phyloP scores from a whole-genome alignment of 1,140 invertebrate genomes.

The Berghia stephanieae region DNA sequence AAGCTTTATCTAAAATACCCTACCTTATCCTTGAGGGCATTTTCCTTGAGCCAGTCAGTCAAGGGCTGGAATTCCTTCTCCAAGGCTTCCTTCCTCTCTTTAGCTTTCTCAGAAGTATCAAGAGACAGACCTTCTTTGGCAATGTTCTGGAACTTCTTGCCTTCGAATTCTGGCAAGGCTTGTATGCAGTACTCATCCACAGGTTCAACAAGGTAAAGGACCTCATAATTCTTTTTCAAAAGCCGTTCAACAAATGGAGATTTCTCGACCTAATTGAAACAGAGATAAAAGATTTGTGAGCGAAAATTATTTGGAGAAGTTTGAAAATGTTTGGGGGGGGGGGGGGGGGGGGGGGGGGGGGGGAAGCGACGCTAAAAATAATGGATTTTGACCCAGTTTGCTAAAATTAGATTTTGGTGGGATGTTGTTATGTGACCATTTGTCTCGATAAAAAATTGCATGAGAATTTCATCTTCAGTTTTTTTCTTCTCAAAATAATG shows the following conservation, averaged over 20 bases:
- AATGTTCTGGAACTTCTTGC: conserved; percentile 99
- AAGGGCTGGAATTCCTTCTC: conserved; percentile 89
- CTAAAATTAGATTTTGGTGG: too few relatives aligned
- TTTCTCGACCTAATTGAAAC: conserved; percentile 74
- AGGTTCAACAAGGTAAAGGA: conserved; percentile 93
- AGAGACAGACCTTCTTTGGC: conserved; percentile 95
- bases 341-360: too few relatives aligned
- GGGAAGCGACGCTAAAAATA: too few relatives aligned
- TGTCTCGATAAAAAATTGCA: too few relatives aligned
- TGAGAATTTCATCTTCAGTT: too few relatives aligned
- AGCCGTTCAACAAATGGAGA: conserved; percentile 97
- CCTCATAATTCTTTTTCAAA: conserved; percentile 94
- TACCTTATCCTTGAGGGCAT: conserved; percentile 85
- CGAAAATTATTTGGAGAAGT: too few relatives aligned
- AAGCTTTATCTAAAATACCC: conserved; percentile 3
- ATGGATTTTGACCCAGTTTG: too few relatives aligned
- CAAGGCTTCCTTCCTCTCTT: conserved; percentile 83
- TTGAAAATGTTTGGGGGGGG: too few relatives aligned
- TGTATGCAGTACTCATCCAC: conserved; percentile 99
- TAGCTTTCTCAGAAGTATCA: conserved; percentile 82
- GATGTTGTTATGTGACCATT: too few relatives aligned
- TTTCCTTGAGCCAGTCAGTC: conserved; percentile 88
- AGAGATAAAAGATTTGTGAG: conserved; percentile 13
- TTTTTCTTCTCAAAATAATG: too few relatives aligned
- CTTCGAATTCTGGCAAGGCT: conserved; percentile 97